Percentiles rank a stretch among this genome's conserved stretches.
Evolutionary conservation across 2,888 invertebrate species (phyloP).

Genomic region (Lasioglossum vierecki): DNA sequence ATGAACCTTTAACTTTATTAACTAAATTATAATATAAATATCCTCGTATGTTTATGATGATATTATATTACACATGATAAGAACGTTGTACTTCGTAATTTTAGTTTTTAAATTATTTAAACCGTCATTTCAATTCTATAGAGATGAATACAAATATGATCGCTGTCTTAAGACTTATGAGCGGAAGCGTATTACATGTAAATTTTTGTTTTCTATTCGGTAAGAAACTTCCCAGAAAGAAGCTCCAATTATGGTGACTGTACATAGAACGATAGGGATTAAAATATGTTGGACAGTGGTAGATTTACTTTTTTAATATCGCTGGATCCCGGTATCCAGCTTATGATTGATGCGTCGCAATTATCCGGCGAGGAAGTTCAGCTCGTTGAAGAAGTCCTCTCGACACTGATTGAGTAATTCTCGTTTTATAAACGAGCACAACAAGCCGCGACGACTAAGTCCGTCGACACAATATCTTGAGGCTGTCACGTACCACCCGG

Average conservation of each 20-base stretch:
- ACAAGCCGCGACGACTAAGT: constrained; percentile 14
- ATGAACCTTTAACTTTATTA: too few relatives aligned
- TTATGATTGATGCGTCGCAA: constrained; percentile 1
- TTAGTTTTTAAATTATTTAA: too few relatives aligned
- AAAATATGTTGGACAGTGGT: not conserved
- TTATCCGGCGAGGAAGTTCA: not conserved
- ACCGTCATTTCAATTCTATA: too few relatives aligned
- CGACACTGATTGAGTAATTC: constrained; percentile 33
- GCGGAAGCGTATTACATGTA: too few relatives aligned
- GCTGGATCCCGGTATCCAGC: not conserved
- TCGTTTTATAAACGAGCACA: constrained; percentile 20
- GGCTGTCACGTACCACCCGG: constrained; percentile 7
- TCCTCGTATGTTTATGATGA: too few relatives aligned
- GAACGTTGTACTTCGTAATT: too few relatives aligned
- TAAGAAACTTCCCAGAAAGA: not conserved
- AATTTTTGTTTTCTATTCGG: not conserved
- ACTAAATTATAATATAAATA: too few relatives aligned
- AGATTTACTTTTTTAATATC: not conserved
- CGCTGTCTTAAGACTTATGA: too few relatives aligned
- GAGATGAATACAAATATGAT: too few relatives aligned
- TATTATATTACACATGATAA: too few relatives aligned
- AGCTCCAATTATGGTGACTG: not conserved
- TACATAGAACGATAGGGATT: not conserved
- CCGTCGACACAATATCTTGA: constrained; percentile 22
- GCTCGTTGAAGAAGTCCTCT: not conserved